Evolutionary conservation across 30 jellyfish, hydroid and myxozoan genomes (phyloP), one percentile per base, ranked within the genome.

Genomic region (Morbakka virulenta): DNA sequence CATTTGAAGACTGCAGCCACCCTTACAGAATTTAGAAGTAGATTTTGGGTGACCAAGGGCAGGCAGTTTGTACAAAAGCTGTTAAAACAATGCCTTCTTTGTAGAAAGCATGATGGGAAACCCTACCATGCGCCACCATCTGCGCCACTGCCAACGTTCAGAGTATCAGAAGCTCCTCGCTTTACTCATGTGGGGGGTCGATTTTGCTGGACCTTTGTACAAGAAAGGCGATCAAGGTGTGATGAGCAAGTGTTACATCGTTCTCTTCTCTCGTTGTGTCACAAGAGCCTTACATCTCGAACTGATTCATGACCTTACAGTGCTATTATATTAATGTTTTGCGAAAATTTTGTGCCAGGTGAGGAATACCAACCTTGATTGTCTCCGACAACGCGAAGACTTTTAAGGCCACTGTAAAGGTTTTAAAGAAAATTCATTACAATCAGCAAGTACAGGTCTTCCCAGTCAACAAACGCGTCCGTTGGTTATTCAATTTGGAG

Each of bases 21-120:
- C n/a, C n/a, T n/a, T n/a, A n/a, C n/a, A n/a, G n/a, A n/a, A n/a
- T n/a, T n/a, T n/a, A n/a, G n/a, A n/a, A n/a, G n/a, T n/a, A n/a
- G n/a, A n/a, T n/a, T n/a, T n/a, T n/a, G n/a, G n/a, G n/a, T n/a
- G n/a, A n/a, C 73, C 3, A 77, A 63, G 53, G 88, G 88, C 12
- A 41, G 88, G 1, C 88, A 64, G 50, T 48, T 25, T 30, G 81
- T 76, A 9, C 49, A 77, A 24, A 77, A 77, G 33, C 14, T 77
- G 4, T 13, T 64, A 49, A 62, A n/a, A 23, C 47, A 17, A 23
- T 77, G 88, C 22, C 32, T 77, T 34, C 9, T 17, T 22, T 77
- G n/a, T n/a, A n/a, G n/a, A n/a, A n/a, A n/a, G n/a, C n/a, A n/a
- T n/a, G n/a, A n/a, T n/a, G n/a, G n/a, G 81, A 77, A 28, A 23